Percentiles rank a stretch among this genome's conserved stretches.
These are phyloP conservation scores for Sarcophaga bullata DNA, from an alignment of 1,140 invertebrate species.

Conservation along the genomic window DNA sequence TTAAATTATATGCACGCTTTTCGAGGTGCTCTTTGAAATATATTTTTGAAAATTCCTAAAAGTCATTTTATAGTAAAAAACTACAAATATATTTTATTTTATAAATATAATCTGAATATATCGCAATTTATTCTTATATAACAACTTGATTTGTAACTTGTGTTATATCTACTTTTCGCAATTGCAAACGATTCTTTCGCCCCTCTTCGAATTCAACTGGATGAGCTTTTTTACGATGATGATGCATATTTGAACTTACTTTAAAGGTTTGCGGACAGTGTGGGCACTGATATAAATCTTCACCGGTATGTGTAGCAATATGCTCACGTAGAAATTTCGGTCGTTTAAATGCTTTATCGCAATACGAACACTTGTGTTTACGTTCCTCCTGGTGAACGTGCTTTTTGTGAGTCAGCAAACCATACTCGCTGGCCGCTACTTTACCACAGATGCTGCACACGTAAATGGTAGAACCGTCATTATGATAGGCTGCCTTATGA, in stretches of 20 bases:
- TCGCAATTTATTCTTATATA: background rate
- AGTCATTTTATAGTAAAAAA: no score
- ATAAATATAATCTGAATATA: no score
- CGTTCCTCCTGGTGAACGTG: slow-evolving; percentile 50
- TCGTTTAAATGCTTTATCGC: slow-evolving; percentile 54
- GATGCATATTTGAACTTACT: slow-evolving; percentile 54
- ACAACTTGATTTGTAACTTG: slow-evolving; percentile 27
- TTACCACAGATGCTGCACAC: slow-evolving; percentile 53
- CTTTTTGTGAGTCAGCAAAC: slow-evolving; percentile 49
- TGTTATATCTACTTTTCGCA: slow-evolving; percentile 22
- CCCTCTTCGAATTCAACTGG: slow-evolving; percentile 49
- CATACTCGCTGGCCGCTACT: slow-evolving; percentile 48
- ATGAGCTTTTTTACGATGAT: slow-evolving; percentile 53
- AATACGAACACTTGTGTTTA: slow-evolving; percentile 52
- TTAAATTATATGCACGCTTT: no score
- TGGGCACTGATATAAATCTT: slow-evolving; percentile 53
- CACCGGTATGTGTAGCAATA: slow-evolving; percentile 54
- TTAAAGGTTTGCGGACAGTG: slow-evolving; percentile 56
- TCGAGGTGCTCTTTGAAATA: no score
- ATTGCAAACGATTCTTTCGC: slow-evolving; percentile 39
- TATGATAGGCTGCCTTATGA: slow-evolving; percentile 52
- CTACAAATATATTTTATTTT: no score
- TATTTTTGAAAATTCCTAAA: no score
- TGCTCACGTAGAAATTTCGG: slow-evolving; percentile 49
- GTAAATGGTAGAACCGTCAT: slow-evolving; percentile 50